These are phyloP conservation scores for Sus scrofa DNA, from an alignment of 2,113 vertebrate species.

Conservation along the genomic window DNA sequence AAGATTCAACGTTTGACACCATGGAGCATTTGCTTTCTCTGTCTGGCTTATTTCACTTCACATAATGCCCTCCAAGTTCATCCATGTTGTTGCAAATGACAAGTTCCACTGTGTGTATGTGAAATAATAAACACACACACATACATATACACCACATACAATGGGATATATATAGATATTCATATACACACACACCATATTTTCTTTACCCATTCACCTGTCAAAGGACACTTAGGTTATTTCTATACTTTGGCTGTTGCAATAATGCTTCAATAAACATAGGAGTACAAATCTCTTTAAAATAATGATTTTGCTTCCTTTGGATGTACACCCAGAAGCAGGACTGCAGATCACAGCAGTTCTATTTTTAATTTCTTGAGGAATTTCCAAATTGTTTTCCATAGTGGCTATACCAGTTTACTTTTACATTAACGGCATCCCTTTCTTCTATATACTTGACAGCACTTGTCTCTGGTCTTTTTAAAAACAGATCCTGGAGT, in stretches of 20 bases:
- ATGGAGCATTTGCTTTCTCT: background rate
- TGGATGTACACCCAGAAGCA: background rate
- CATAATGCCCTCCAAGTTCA: background rate
- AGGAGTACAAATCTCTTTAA: background rate
- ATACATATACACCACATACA: background rate
- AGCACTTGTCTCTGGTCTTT: background rate
- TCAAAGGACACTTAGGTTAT: background rate
- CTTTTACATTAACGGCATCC: background rate
- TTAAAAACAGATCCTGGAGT: background rate
- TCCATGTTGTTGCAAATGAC: background rate
- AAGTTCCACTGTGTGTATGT: background rate
- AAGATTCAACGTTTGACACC: background rate
- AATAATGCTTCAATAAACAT: background rate
- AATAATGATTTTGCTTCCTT: background rate
- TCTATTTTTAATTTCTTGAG: background rate
- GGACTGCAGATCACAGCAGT: background rate
- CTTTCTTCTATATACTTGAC: background rate
- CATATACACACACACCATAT: background rate
- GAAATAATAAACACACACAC: too few species aligned
- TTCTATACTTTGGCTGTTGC: background rate
- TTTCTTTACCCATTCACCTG: background rate
- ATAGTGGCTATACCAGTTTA: background rate
- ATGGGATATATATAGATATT: too few species aligned
- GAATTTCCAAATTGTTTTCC: background rate
- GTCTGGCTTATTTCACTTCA: constrained; percentile 1